Evolutionary conservation across 2,888 invertebrate genomes (phyloP).

Genomic region (Xylocampa areola): DNA sequence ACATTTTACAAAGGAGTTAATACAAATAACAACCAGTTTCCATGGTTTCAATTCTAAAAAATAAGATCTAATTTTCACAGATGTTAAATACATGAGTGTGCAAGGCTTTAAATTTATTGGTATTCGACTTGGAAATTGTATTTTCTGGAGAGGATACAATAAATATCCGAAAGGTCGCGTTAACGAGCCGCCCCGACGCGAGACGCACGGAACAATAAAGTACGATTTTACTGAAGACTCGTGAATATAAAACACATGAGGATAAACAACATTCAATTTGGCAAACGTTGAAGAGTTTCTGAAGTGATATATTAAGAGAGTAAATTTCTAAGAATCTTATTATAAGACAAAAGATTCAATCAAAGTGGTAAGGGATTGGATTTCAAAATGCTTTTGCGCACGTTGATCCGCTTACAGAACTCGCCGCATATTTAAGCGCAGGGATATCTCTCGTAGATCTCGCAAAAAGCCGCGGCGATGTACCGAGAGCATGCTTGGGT

Average conservation of each 20-base stretch:
- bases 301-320: slow-evolving; percentile 57
- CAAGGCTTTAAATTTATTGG: slow-evolving; percentile 79
- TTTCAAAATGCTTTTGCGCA: slow-evolving; percentile 69
- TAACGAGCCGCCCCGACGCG: slow-evolving; percentile 84
- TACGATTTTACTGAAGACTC: slow-evolving; percentile 79
- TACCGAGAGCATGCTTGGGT: slow-evolving; percentile 69
- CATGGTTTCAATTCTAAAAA: slow-evolving; percentile 18
- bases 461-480: slow-evolving; percentile 76
- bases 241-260: slow-evolving; percentile 74
- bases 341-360: slow-evolving; percentile 62
- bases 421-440: slow-evolving; percentile 76
- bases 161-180: slow-evolving; percentile 88
- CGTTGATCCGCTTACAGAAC: slow-evolving; percentile 77
- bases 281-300: slow-evolving; percentile 65
- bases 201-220: slow-evolving; percentile 86
- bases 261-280: slow-evolving; percentile 73
- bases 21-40: neutral
- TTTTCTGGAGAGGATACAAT: slow-evolving; percentile 88
- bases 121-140: slow-evolving; percentile 86
- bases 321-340: slow-evolving; percentile 58
- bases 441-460: slow-evolving; percentile 82
- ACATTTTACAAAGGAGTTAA: slow-evolving; percentile 8
- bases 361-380: slow-evolving; percentile 62
- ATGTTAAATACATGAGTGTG: slow-evolving; percentile 67
- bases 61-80: slow-evolving; percentile 44